Conservation (phyloP, 37 sponge, comb jelly and placozoan genomes). For the Cliona cf. orientalis region DNA sequence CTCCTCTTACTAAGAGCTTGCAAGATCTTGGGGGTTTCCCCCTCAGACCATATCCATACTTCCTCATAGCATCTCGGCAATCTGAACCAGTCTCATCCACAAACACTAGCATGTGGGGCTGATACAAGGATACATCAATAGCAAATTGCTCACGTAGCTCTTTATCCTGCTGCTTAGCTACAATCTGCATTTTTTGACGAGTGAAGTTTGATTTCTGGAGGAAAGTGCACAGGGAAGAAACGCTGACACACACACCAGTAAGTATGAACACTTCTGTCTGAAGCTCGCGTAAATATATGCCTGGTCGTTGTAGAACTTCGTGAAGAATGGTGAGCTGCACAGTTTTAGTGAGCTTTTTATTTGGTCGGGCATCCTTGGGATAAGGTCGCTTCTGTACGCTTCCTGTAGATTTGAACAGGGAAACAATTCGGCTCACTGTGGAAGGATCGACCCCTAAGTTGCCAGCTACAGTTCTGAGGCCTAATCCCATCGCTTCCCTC, state of each 20-base stretch:
- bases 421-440: slow-evolving; percentile 12
- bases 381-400: slow-evolving; percentile 15
- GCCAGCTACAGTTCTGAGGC: not conserved
- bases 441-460: slow-evolving; percentile 26
- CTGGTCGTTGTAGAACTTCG: slow-evolving; percentile 23
- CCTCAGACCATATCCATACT: slow-evolving; percentile 34
- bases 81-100: slow-evolving; percentile 47
- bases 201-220: slow-evolving; percentile 27
- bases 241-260: not conserved
- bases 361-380: slow-evolving; percentile 3
- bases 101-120: slow-evolving; percentile 40
- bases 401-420: slow-evolving; percentile 21
- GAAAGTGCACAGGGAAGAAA: slow-evolving; percentile 15
- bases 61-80: slow-evolving; percentile 2
- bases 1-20: too few species aligned
- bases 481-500: not conserved
- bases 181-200: slow-evolving; percentile 17
- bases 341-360: slow-evolving; percentile 6
- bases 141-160: slow-evolving; percentile 9
- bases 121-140: slow-evolving; percentile 17
- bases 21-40: too few species aligned
- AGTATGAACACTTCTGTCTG: slow-evolving; percentile 8
- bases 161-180: slow-evolving; percentile 16
- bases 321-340: slow-evolving; percentile 33
- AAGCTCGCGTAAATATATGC: slow-evolving; percentile 26